phyloP scores from a whole-genome alignment of 2,888 invertebrate species.

The Nemoura dubitans region DNA sequence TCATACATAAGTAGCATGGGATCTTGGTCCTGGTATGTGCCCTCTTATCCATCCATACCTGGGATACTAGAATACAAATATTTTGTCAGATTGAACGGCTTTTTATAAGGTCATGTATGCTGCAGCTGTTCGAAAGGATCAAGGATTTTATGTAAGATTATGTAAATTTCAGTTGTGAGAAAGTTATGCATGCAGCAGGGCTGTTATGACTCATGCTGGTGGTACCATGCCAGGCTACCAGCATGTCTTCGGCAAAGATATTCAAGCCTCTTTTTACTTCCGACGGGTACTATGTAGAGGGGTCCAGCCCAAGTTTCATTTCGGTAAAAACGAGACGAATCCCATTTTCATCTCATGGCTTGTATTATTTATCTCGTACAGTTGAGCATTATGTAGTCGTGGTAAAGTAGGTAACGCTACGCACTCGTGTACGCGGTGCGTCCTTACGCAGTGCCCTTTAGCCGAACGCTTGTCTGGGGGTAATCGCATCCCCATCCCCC shows the following conservation, averaged over 20 bases:
- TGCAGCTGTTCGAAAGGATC: background rate
- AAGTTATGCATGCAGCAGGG: background rate
- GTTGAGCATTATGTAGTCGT: background rate
- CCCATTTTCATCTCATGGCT: background rate
- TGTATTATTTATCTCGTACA: background rate
- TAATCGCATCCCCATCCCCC: background rate
- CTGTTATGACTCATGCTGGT: background rate
- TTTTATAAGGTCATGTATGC: background rate
- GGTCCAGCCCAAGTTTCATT: background rate
- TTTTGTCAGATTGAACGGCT: slow-evolving; percentile 12
- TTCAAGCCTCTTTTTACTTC: background rate
- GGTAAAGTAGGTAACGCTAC: background rate
- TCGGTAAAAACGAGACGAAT: background rate
- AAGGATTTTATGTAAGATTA: background rate
- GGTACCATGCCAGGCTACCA: background rate
- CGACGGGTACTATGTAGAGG: background rate
- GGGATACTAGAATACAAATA: background rate
- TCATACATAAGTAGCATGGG: background rate
- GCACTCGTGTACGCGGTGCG: background rate
- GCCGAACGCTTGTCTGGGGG: background rate
- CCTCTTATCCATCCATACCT: background rate
- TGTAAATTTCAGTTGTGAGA: background rate
- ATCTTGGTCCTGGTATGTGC: background rate
- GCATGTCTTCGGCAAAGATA: background rate
- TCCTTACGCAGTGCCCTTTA: background rate